These are phyloP conservation scores for Vanessa cardui DNA, from an alignment of 2,888 invertebrate genomes.

Conservation along the genomic window DNA sequence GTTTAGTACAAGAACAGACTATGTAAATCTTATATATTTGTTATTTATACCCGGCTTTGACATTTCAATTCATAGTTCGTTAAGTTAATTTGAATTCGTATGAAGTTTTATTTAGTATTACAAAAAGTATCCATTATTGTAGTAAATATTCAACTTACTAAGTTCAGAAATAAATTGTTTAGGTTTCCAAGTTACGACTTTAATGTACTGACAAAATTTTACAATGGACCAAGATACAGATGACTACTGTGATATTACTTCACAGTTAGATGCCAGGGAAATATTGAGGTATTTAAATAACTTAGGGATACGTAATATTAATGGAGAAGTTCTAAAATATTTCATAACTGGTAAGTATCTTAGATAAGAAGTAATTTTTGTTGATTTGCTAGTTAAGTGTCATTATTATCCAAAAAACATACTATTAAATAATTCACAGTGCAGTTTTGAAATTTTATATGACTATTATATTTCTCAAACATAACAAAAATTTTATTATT, in stretches of 20 bases:
- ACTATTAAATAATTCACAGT: no score
- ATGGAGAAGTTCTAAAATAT: conserved; percentile 88
- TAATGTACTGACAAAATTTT: not conserved
- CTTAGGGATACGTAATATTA: conserved; percentile 89
- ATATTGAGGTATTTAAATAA: conserved; percentile 88
- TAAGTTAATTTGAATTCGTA: conserved; percentile 9
- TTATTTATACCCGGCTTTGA: no score
- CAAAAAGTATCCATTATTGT: no score
- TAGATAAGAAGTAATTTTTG: no score
- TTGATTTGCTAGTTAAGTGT: no score
- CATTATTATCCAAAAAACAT: no score
- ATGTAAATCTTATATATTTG: no score
- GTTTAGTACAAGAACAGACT: no score
- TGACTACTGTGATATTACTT: conserved; percentile 67
- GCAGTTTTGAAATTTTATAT: no score
- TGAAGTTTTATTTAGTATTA: not conserved
- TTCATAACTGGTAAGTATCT: conserved; percentile 87
- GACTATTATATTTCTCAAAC: not conserved
- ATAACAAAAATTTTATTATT: not conserved
- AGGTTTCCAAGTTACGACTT: not conserved
- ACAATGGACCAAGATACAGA: conserved; percentile 26
- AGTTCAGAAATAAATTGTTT: no score
- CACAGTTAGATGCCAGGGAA: conserved; percentile 86
- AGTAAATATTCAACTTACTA: no score
- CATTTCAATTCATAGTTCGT: not conserved